Percentiles rank a stretch among this genome's conserved stretches.
Evolutionary conservation across 2,113 vertebrate genomes (phyloP).

Genomic region (Tachycineta bicolor): DNA sequence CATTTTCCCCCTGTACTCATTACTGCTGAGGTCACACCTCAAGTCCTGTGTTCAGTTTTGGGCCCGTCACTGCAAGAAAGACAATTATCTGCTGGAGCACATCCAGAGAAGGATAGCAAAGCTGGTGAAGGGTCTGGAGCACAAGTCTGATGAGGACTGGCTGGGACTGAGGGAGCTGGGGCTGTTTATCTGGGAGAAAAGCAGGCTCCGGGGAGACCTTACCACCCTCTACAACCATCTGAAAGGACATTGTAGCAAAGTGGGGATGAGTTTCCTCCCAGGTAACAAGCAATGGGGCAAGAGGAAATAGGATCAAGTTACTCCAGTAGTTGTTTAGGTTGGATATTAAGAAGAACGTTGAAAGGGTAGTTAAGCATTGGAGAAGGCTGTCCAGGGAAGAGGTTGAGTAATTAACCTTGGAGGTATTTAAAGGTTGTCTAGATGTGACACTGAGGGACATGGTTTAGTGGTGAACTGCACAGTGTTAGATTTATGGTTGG

Average conservation of each 20-base stretch:
- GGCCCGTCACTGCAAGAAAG: neutral
- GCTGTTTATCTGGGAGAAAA: neutral
- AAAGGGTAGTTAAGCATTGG: neutral
- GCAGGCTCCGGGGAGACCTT: neutral
- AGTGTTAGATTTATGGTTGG: neutral
- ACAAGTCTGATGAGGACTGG: neutral
- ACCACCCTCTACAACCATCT: rapidly evolving
- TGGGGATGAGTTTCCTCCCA: rapidly evolving
- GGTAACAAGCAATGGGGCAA: neutral
- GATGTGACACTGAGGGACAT: rapidly evolving
- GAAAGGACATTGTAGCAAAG: neutral
- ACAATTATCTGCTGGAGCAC: neutral
- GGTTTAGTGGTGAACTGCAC: neutral
- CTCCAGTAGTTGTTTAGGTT: neutral
- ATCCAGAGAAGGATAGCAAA: neutral
- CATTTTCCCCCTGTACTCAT: rapidly evolving
- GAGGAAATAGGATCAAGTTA: rapidly evolving
- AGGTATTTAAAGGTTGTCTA: neutral
- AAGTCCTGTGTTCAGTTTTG: neutral
- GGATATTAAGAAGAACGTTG: neutral
- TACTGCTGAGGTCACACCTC: neutral
- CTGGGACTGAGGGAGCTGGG: neutral
- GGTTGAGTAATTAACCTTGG: neutral
- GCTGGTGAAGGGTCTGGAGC: neutral
- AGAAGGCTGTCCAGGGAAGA: neutral